A percentile compares a stretch with the other conserved stretches of the same genome.
These are phyloP conservation scores for Dipus sagitta DNA, from an alignment of 2,797 vertebrate genomes.

Conservation along the genomic window DNA sequence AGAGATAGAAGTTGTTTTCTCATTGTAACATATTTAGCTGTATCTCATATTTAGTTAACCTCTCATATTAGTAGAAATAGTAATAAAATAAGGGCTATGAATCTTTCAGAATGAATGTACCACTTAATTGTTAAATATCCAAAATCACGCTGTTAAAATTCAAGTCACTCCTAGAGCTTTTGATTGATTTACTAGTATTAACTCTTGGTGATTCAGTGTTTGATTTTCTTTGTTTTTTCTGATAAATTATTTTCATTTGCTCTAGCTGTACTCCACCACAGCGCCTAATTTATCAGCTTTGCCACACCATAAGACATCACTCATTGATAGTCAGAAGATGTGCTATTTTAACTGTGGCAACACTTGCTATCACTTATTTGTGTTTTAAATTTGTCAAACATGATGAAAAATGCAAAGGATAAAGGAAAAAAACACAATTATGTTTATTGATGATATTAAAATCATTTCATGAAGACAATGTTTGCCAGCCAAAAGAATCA, in stretches of 20 bases:
- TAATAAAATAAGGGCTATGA: slow-evolving; percentile 62
- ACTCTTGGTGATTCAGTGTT: slow-evolving; percentile 72
- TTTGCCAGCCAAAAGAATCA: background rate
- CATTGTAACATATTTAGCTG: slow-evolving; percentile 58
- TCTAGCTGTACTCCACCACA: slow-evolving; percentile 77
- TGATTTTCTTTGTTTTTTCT: slow-evolving; percentile 81
- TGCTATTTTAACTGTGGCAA: slow-evolving; percentile 73
- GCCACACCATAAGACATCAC: slow-evolving; percentile 60
- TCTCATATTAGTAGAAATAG: slow-evolving; percentile 57
- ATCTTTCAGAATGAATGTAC: slow-evolving; percentile 70
- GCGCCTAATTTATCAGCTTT: slow-evolving; percentile 80
- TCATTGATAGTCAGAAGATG: slow-evolving; percentile 44
- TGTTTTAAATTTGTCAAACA: slow-evolving; percentile 73
- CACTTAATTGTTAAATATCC: slow-evolving; percentile 72
- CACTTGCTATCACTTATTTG: slow-evolving; percentile 68
- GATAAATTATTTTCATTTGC: slow-evolving; percentile 85
- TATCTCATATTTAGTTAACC: slow-evolving; percentile 59
- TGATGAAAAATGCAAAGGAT: slow-evolving; percentile 68
- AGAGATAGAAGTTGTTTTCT: background rate
- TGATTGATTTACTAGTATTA: slow-evolving; percentile 80
- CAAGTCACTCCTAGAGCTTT: slow-evolving; percentile 71
- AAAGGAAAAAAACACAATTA: slow-evolving; percentile 12
- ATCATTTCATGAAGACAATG: slow-evolving; percentile 55
- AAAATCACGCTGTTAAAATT: slow-evolving; percentile 71
- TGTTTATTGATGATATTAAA: slow-evolving; percentile 50